A percentile compares a stretch with the other conserved stretches of the same genome.
Evolutionary conservation across 2,797 vertebrate species (phyloP).

Genomic region (Garrulus glandarius): DNA sequence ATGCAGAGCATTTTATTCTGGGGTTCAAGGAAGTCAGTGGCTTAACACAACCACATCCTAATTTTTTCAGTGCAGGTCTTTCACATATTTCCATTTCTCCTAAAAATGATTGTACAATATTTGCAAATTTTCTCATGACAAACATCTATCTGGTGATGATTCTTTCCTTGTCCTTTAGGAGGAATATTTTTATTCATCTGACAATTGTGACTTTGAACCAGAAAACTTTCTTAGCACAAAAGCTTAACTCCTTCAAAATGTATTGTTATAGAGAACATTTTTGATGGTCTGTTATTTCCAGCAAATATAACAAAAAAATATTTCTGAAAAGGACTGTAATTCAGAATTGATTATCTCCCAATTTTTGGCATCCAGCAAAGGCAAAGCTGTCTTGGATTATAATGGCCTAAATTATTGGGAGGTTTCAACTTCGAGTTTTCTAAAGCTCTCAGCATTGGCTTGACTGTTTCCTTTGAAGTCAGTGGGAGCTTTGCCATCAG

Average conservation of each 20-base stretch:
- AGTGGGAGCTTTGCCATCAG: neutral
- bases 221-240: neutral
- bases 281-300: neutral
- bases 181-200: neutral
- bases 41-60: neutral
- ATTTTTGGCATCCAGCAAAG: neutral
- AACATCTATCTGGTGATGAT: neutral
- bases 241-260: neutral
- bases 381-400: neutral
- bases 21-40: neutral
- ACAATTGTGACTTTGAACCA: neutral
- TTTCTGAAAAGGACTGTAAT: neutral
- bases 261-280: neutral
- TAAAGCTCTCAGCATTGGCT: neutral
- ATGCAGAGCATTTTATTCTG: neutral
- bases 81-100: fast-evolving
- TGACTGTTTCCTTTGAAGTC: neutral
- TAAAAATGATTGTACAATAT: neutral
- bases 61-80: neutral
- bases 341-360: neutral
- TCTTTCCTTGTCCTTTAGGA: neutral
- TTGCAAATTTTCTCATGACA: neutral
- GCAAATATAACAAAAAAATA: neutral
- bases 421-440: neutral
- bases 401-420: neutral